Percentiles rank a stretch among this genome's conserved stretches.
Conservation (phyloP, 2,797 vertebrate genomes). For the Decapterus maruadsi region DNA sequence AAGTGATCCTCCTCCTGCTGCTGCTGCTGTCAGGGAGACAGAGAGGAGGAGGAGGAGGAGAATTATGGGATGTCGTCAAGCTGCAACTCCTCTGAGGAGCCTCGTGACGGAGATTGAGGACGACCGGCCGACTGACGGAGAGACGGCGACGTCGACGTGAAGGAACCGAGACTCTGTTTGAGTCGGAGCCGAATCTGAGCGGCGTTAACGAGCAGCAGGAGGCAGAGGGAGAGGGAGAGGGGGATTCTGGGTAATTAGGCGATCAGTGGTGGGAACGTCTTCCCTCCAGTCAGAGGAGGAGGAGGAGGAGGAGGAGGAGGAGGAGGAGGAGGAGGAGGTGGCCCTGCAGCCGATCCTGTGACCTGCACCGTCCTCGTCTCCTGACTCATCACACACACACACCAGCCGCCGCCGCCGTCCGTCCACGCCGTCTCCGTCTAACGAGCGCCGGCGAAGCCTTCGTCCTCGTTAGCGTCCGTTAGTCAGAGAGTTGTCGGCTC, state of each 20-base stretch:
- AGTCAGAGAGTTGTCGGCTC: not conserved
- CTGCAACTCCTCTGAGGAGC: conserved; percentile 13
- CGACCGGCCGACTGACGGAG: not conserved
- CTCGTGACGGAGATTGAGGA: conserved; percentile 6
- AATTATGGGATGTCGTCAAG: no score
- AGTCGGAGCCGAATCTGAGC: conserved; percentile 14
- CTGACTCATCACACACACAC: conserved; percentile 18
- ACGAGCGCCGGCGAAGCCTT: conserved; percentile 14
- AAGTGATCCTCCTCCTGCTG: not conserved
- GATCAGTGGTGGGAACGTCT: conserved; percentile 42
- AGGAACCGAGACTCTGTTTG: conserved; percentile 28
- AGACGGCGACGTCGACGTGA: conserved; percentile 16
- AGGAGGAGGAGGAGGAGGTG: conserved; percentile 16
- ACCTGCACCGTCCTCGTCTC: conserved; percentile 23
- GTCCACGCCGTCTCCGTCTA: conserved; percentile 8
- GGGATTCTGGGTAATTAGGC: conserved; percentile 58
- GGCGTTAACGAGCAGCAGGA: conserved; percentile 43
- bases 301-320: no score
- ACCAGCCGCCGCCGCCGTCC: not conserved
- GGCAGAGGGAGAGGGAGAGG: no score
- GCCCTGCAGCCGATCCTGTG: conserved; percentile 44
- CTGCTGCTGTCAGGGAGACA: conserved; percentile 11
- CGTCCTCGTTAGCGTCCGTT: conserved; percentile 38
- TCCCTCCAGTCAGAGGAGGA: conserved; percentile 29
- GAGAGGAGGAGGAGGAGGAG: no score